Conservation (phyloP, 2,797 vertebrate species). For the Dendrocincla fuliginosa region DNA sequence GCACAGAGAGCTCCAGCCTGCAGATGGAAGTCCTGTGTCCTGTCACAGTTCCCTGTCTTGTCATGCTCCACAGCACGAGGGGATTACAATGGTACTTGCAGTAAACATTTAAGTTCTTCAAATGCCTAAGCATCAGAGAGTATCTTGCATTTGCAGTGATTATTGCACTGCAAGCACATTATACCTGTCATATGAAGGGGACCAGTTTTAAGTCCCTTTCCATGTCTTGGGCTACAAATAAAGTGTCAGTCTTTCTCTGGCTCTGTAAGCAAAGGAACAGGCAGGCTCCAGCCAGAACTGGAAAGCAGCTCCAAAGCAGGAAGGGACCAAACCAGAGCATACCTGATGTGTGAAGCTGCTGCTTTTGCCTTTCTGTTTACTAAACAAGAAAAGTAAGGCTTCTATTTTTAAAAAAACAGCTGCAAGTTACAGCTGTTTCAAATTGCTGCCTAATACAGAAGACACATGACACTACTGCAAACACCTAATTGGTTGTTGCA, state of each 20-base stretch:
- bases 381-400: background rate
- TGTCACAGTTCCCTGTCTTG: fast-evolving
- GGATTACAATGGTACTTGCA: fast-evolving
- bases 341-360: fast-evolving
- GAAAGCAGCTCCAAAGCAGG: too few relatives aligned
- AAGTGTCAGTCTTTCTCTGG: background rate
- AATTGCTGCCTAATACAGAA: fast-evolving
- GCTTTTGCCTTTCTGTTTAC: background rate
- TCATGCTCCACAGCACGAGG: fast-evolving
- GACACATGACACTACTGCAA: background rate
- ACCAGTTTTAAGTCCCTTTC: background rate
- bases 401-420: background rate
- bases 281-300: fast-evolving
- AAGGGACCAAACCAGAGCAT: fast-evolving
- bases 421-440: background rate
- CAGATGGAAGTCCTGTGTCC: fast-evolving
- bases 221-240: fast-evolving
- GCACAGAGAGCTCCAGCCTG: background rate
- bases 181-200: fast-evolving
- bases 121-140: background rate
- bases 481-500: background rate
- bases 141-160: background rate
- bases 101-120: background rate
- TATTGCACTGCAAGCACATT: fast-evolving
- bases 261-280: background rate